Conservation (phyloP, 2,888 invertebrate genomes). For the Liopterus haemorrhoidalis region DNA sequence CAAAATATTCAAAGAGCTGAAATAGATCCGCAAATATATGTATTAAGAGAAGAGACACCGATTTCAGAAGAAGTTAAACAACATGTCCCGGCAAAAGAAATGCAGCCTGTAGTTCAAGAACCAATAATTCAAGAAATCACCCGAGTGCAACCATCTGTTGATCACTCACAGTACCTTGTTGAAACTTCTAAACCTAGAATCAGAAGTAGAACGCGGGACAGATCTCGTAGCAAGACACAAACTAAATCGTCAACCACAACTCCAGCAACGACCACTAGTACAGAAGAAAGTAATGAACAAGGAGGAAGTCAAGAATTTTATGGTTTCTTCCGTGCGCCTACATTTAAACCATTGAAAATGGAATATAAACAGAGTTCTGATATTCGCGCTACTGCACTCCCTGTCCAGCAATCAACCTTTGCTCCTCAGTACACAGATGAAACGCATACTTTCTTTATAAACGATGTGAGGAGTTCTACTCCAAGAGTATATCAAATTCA, state of each 20-base stretch:
- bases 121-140: too few relatives aligned
- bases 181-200: constrained; percentile 26
- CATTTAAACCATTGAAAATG: constrained; percentile 34
- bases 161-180: too few relatives aligned
- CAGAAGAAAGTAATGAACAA: constrained; percentile 26
- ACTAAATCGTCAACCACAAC: constrained; percentile 33
- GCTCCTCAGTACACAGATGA: constrained; percentile 8
- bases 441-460: too few relatives aligned
- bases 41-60: too few relatives aligned
- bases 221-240: constrained; percentile 25
- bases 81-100: too few relatives aligned
- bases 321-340: constrained; percentile 49
- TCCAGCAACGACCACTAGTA: constrained; percentile 33
- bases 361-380: constrained; percentile 41
- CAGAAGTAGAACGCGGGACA: constrained; percentile 35
- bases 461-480: too few relatives aligned
- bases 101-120: too few relatives aligned
- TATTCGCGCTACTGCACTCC: constrained; percentile 27
- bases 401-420: constrained; percentile 15
- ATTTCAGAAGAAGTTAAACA: too few relatives aligned
- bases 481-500: too few relatives aligned
- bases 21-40: too few relatives aligned
- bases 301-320: constrained; percentile 44
- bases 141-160: constrained; percentile 7
- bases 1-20: too few relatives aligned